Percentiles rank a stretch among this genome's conserved stretches.
phyloP scores from a whole-genome alignment of 2,888 invertebrate species.

The Drosophila picticornis region DNA sequence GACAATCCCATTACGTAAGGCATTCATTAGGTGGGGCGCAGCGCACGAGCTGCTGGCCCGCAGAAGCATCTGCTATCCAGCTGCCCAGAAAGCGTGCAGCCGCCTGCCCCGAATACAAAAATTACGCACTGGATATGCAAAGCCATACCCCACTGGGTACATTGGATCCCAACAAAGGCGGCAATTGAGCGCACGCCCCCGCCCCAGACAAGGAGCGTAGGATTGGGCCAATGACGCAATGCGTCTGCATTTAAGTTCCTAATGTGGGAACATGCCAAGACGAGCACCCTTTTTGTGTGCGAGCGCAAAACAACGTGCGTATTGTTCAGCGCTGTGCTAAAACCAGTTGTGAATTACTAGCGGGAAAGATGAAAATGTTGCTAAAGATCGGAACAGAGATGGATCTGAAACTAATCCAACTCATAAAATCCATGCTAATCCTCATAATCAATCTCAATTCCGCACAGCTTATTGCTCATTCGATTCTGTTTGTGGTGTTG shows the following conservation, averaged over 20 bases:
- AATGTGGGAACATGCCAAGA: conserved; percentile 48
- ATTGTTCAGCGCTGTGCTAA: not conserved
- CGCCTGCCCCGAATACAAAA: conserved; percentile 73
- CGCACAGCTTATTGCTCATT: conserved; percentile 83
- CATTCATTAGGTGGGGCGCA: conserved; percentile 55
- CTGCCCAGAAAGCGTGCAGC: conserved; percentile 46
- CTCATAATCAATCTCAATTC: conserved; percentile 14
- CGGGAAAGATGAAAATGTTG: not conserved
- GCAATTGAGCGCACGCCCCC: conserved; percentile 57
- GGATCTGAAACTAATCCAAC: not conserved
- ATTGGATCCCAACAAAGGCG: conserved; percentile 47
- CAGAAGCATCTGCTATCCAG: conserved; percentile 61
- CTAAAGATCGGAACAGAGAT: not conserved
- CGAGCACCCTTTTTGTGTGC: conserved; percentile 80
- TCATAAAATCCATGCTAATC: not conserved
- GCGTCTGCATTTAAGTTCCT: conserved; percentile 66
- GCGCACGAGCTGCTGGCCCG: conserved; percentile 68
- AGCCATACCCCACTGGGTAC: conserved; percentile 85
- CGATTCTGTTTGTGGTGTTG: conserved; percentile 83
- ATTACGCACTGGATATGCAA: conserved; percentile 85
- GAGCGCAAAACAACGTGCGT: accelerated
- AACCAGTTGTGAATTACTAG: conserved; percentile 52
- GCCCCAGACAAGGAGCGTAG: conserved; percentile 31
- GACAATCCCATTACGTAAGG: not conserved
- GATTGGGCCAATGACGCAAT: conserved; percentile 73